Evolutionary conservation across 2,797 vertebrate species (phyloP), one percentile per base, ranked within the genome.

Genomic region (Manis pentadactyla): DNA sequence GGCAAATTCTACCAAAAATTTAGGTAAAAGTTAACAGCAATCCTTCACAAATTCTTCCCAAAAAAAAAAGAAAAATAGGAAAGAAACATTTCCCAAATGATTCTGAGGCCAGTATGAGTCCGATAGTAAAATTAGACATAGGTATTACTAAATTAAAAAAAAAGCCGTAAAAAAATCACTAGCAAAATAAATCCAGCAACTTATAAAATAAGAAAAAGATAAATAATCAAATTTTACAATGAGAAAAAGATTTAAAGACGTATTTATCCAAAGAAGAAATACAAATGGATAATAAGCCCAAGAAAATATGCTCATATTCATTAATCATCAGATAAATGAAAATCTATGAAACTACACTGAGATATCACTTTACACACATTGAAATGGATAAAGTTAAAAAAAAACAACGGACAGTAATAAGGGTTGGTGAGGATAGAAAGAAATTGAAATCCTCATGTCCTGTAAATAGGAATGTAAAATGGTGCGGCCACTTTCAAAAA

Each of bases 261-360:
- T 39, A 89, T 57, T 84, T 85, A 29, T 84, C 49, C 82, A 92
- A 84, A 53, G 57, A 82, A 17, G 46, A 84, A 64, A 85, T 75
- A 66, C 29, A 74, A 42, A n/a, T n/a, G 57, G 0, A 3, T 66
- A 89, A 37, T 83, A 73, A 63, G 31, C 19, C 5, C 39, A 81
- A 59, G 37, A 49, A 71, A 81, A 59, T 81, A 59, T 15, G 17
- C 18, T 25, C 5, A 31, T n/a, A 51, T 63, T 39, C 4, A 23
- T 74, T 42, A 64, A 4, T 51, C 29, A 63, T 53, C 51, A 37
- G 18, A 27, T 49, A 82, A 73, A 73, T 39, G 57, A 42, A 74
- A 74, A 74, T 59, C 25, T 46, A 46, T 46, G 73, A 91, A 83
- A 74, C n/a, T 53, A 7, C 27, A n/a, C 19, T 51, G 63, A 79